Evolutionary conservation across 1,140 invertebrate species (phyloP).

Genomic region (Eriosoma lanigerum): DNA sequence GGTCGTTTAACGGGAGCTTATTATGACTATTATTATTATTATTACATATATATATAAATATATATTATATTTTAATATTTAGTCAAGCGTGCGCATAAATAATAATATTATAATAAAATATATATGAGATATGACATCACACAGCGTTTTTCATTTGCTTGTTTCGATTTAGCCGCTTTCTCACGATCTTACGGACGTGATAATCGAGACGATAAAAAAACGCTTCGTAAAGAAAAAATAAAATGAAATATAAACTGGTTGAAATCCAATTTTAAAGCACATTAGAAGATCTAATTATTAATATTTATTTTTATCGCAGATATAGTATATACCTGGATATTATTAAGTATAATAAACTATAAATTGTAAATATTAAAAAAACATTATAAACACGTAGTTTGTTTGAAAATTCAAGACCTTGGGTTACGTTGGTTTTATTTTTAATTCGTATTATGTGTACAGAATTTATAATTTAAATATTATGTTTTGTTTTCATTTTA

Average conservation of each 20-base stretch:
- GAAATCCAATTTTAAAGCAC: constrained; percentile 33
- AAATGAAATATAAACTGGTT: neutral
- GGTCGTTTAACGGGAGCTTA: neutral
- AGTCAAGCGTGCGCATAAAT: no score
- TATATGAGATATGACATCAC: neutral
- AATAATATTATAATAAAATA: neutral
- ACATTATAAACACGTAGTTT: neutral
- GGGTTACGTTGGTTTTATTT: neutral
- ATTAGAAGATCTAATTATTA: constrained; percentile 9
- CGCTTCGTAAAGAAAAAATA: neutral
- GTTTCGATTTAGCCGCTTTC: constrained; percentile 18
- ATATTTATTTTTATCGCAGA: neutral
- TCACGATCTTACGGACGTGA: constrained; percentile 24
- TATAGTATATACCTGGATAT: neutral
- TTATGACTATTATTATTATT: no score
- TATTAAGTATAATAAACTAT: neutral
- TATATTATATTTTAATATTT: no score
- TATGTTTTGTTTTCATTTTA: no score
- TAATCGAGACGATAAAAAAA: constrained; percentile 8
- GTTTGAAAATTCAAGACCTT: neutral
- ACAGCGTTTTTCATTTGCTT: neutral
- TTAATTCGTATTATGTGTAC: no score
- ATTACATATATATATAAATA: no score
- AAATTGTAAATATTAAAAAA: neutral
- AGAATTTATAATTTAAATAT: no score